Base-by-base conservation (phyloP, 2,888 invertebrate species). In the Ferdinandea cuprea region DNA sequence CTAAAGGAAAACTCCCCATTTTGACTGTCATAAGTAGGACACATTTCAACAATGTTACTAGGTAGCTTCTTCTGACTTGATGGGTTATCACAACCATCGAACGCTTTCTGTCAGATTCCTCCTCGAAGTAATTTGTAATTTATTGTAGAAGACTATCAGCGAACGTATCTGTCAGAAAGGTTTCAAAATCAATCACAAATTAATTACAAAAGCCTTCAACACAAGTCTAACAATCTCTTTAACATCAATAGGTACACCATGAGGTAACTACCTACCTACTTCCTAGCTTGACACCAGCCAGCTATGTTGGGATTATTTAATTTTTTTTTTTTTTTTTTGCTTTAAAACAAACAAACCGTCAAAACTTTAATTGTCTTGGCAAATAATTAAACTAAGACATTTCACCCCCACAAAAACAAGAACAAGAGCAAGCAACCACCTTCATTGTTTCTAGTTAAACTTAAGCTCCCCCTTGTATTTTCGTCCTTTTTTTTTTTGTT, bases 321-420 rank as follows among this genome's bases (percentile, higher is more conserved):
- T 35, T 5, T 69, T n/a, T n/a, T n/a, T 32, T 54, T 32, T 25
- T n/a, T 19, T 4, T 8, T 3, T 44, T 17, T 44, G 21, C 52
- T 32, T 25, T n/a, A 13, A 48, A 76, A 72, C 52, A 77, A 71
- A 54, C 72, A 72, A 40, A 72, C 59, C 61, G 46, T 77, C 81
- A 63, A 78, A 78, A 83, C 66, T 83, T 83, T 56, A 83, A 77
- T 77, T 77, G 72, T 78, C 68, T 72, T 73, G 66, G 48, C 66
- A 78, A 83, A 72, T 73, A 78, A 83, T 73, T 78, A 63, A 77
- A 71, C 66, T 54, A 61, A 77, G 65, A 71, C 46, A 54, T 78
- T 72, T 46, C 44, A 32, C 35, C 15, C 37, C 32, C 54, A 11
- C n/a, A n/a, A n/a, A n/a, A n/a, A n/a, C n/a, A n/a, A n/a, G n/a